Evolutionary conservation across 2,113 vertebrate genomes (phyloP).

Genomic region (Protomyctophum bolini): DNA sequence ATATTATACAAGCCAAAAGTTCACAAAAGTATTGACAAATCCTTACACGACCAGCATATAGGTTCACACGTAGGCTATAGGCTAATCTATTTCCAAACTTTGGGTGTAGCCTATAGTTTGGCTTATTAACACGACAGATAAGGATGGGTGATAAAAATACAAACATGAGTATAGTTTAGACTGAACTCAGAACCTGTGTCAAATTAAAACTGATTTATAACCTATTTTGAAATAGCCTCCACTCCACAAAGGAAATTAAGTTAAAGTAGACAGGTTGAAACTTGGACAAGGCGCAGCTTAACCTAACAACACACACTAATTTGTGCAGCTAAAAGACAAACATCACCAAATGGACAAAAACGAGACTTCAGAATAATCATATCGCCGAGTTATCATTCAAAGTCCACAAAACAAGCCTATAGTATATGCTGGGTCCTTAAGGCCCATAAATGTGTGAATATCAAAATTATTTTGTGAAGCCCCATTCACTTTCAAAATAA

Average conservation of each 20-base stretch:
- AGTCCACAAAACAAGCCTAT: constrained; percentile 25
- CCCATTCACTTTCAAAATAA: constrained; percentile 64
- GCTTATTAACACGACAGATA: constrained; percentile 83
- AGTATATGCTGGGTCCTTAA: no score
- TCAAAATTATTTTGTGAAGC: constrained; percentile 11
- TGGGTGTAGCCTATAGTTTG: constrained; percentile 33
- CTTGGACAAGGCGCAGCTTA: constrained; percentile 30
- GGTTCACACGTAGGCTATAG: constrained; percentile 79
- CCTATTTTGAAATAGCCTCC: no score
- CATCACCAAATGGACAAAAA: constrained; percentile 19
- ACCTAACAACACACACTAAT: neutral
- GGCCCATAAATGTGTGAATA: constrained; percentile 4
- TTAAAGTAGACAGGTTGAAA: neutral
- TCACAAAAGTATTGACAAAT: constrained; percentile 31
- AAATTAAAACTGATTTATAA: constrained; percentile 20
- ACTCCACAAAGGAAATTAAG: constrained; percentile 6
- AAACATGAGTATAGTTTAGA: constrained; percentile 24
- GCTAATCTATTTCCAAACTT: no score
- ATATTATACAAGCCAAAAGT: constrained; percentile 71
- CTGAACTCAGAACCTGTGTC: constrained; percentile 10
- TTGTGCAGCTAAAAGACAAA: constrained; percentile 7
- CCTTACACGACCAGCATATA: constrained; percentile 95
- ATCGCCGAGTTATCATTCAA: constrained; percentile 13
- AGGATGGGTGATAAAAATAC: constrained; percentile 83
- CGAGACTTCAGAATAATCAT: constrained; percentile 24